A percentile compares a stretch with the other conserved stretches of the same genome.
These are phyloP conservation scores for Hydraecia micacea DNA, from an alignment of 2,888 invertebrate species.

Conservation along the genomic window DNA sequence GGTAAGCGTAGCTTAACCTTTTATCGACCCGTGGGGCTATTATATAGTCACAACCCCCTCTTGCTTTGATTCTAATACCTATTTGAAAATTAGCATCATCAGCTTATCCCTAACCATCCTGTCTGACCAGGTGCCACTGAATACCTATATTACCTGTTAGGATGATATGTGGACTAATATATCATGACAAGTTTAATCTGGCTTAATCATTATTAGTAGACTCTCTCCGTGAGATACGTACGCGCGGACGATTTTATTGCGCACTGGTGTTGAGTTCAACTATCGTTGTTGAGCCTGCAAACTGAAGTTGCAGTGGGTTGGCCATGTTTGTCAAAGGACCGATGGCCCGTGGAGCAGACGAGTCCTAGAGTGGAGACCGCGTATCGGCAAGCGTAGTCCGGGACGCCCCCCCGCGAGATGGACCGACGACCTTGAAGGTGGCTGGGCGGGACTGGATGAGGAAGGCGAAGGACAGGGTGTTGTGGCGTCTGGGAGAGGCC, in stretches of 20 bases:
- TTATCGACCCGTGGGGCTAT: not conserved
- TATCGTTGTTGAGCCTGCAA: no score
- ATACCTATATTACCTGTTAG: not conserved
- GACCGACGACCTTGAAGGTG: no score
- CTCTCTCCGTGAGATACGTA: constrained; percentile 1
- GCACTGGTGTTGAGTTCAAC: not conserved
- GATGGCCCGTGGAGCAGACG: no score
- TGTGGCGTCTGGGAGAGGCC: no score
- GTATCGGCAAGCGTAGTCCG: no score
- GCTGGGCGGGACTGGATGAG: no score
- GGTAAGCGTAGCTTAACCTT: not conserved
- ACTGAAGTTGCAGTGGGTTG: not conserved
- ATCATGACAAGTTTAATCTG: constrained; percentile 34
- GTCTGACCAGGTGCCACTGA: constrained; percentile 12
- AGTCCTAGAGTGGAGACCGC: not conserved
- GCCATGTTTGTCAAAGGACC: no score
- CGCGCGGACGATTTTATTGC: not conserved
- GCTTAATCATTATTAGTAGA: constrained; percentile 40
- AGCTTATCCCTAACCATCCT: no score
- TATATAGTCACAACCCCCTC: not conserved
- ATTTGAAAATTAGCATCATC: not conserved
- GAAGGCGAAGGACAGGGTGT: no score
- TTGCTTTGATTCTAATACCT: not conserved
- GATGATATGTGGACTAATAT: constrained; percentile 18
- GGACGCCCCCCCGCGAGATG: no score